A percentile compares a stretch with the other conserved stretches of the same genome.
Evolutionary conservation across 2,797 vertebrate species (phyloP).

Genomic region (Monodelphis domestica): DNA sequence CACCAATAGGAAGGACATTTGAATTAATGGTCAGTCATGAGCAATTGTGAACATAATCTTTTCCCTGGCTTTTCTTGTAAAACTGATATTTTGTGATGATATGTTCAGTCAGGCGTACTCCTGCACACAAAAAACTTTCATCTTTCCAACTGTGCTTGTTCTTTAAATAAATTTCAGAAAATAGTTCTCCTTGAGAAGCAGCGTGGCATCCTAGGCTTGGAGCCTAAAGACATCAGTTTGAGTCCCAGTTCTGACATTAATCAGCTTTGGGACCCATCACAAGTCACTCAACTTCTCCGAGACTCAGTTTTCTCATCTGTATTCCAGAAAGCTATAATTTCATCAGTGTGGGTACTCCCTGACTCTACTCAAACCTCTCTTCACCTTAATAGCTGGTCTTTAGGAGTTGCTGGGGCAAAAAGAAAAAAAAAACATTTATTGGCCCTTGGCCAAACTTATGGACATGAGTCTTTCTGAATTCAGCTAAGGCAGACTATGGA

Average conservation of each 20-base stretch:
- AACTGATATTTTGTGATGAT: constrained; percentile 72
- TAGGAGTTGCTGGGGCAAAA: background rate
- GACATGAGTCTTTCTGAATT: background rate
- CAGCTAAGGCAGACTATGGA: background rate
- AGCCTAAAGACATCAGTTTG: background rate
- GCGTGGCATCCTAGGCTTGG: background rate
- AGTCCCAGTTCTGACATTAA: background rate
- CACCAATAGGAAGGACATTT: constrained; percentile 77
- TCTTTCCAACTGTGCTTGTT: constrained; percentile 63
- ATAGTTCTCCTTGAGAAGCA: constrained; percentile 56
- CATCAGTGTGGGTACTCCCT: background rate
- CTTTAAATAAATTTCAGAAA: constrained; percentile 67
- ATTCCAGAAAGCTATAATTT: background rate
- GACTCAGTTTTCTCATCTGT: background rate
- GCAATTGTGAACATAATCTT: constrained; percentile 78
- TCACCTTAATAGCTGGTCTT: background rate
- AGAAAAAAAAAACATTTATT: background rate
- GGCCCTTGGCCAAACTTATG: background rate
- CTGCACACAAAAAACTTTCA: constrained; percentile 68
- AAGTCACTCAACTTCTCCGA: background rate
- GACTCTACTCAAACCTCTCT: background rate
- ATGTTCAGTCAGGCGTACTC: constrained; percentile 46
- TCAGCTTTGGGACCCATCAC: background rate
- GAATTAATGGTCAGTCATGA: constrained; percentile 80
- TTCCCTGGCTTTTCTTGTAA: constrained; percentile 74